These are phyloP conservation scores for Drosophila pectinifera DNA, from an alignment of 1,140 invertebrate genomes.

Conservation along the genomic window DNA sequence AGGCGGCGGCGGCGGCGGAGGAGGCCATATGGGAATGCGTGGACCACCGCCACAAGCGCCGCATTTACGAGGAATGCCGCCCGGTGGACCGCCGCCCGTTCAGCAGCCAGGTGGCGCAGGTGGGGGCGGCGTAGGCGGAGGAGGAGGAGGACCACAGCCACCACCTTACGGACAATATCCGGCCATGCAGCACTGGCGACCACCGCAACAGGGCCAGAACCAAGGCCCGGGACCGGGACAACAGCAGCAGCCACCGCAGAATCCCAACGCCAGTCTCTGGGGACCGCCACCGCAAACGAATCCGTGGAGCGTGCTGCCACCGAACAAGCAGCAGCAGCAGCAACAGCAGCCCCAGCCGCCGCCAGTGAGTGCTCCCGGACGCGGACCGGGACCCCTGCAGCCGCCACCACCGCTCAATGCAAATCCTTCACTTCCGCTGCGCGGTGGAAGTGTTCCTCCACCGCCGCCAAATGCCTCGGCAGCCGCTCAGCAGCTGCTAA, in stretches of 20 bases:
- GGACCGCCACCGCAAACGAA: constrained; percentile 81
- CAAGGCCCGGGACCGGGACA: constrained; percentile 30
- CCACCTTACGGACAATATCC: constrained; percentile 68
- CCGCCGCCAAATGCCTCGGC: constrained; percentile 48
- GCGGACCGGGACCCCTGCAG: constrained; percentile 60
- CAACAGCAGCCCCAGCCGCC: constrained; percentile 54
- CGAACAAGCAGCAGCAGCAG: constrained; percentile 66
- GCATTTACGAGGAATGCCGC: constrained; percentile 57
- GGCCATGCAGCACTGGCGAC: constrained; percentile 73
- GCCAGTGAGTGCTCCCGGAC: constrained; percentile 48
- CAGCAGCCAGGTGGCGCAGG: constrained; percentile 25
- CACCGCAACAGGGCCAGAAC: constrained; percentile 58
- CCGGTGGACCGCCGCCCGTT: constrained; percentile 37
- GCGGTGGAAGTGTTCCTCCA: constrained; percentile 77
- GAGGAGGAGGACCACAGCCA: constrained; percentile 54
- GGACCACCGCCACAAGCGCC: constrained; percentile 67
- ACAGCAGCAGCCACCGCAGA: constrained; percentile 63
- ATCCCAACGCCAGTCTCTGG: constrained; percentile 83
- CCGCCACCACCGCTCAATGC: constrained; percentile 48
- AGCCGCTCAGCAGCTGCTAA: constrained; percentile 62
- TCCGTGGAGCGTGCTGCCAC: constrained; percentile 81
- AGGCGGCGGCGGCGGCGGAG: constrained; percentile 47
- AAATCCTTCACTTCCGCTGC: constrained; percentile 53
- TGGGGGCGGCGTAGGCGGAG: constrained; percentile 16
- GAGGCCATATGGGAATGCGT: constrained; percentile 72